These are phyloP conservation scores for Liposcelis brunnea DNA, from an alignment of 2,888 invertebrate genomes.

Conservation along the genomic window DNA sequence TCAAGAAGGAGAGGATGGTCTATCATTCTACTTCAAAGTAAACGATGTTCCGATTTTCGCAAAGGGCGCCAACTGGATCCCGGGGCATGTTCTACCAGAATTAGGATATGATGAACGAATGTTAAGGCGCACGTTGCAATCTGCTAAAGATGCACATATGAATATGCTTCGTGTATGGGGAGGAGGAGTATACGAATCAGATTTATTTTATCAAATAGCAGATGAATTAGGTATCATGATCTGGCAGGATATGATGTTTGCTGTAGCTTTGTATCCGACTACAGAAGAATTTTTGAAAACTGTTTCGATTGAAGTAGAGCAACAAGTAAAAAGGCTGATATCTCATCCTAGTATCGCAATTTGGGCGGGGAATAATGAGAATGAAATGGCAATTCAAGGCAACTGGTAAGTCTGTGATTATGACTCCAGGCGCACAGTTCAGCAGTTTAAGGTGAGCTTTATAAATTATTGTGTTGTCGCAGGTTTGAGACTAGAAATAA, in stretches of 20 bases:
- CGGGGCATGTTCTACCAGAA: slow-evolving; percentile 71
- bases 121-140: slow-evolving; percentile 44
- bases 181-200: slow-evolving; percentile 88
- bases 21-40: slow-evolving; percentile 28
- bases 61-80: slow-evolving; percentile 92
- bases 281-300: slow-evolving; percentile 49
- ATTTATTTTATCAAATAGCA: slow-evolving; percentile 72
- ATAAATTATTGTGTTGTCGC: too few species aligned
- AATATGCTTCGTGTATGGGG: slow-evolving; percentile 96
- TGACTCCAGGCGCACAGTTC: too few species aligned
- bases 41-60: slow-evolving; percentile 79
- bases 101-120: slow-evolving; percentile 34
- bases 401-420: slow-evolving; percentile 57
- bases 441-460: too few species aligned
- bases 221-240: slow-evolving; percentile 81
- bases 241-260: slow-evolving; percentile 98
- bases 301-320: slow-evolving; percentile 56
- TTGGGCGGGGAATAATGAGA: slow-evolving; percentile 96
- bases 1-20: slow-evolving; percentile 20
- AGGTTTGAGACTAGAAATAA: slow-evolving; percentile 37
- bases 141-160: slow-evolving; percentile 65
- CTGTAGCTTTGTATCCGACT: slow-evolving; percentile 85
- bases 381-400: slow-evolving; percentile 70
- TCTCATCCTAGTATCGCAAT: slow-evolving; percentile 73
- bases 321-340: slow-evolving; percentile 66